Base-by-base conservation (phyloP, 2,113 vertebrate genomes). In the Pelusios castaneus region DNA sequence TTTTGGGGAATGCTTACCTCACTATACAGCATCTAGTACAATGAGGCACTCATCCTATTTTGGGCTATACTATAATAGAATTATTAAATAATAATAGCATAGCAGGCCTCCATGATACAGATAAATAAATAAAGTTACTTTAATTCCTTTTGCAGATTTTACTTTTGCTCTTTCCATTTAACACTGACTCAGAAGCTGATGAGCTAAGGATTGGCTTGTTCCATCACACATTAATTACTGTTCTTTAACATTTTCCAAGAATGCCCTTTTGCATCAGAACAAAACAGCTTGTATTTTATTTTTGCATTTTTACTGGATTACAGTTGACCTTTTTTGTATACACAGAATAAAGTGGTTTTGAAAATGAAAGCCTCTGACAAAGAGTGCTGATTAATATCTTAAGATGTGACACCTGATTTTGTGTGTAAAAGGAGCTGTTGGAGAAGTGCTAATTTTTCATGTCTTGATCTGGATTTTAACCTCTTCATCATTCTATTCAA, bases 11-110 rank as follows among this genome's bases (percentile, higher is more conserved):
- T 70, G 63, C 8, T 38, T 70, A 38, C 16, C 8, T 70, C 63
- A 38, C 19, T n/a, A 31, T 67, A 67, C 31, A 67, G 34, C 54
- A n/a, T 29, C n/a, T 31, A 43, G 38, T 81, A 81, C 41, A 56
- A 45, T 81, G 25, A 81, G 16, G 27, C n/a, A 81, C 14, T 5
- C 5, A 45, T 55, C 34, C 47, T 22, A 29, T 6, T 38, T 34
- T 43, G 83, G 27, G 21, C 70, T 9, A 14, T 63, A 34, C 16
- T 0, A 0, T 51, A 82, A 85, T 0, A 11, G 41, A 78, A 2
- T 7, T 82, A 49, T 55, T 81, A 55, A 83, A 67, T 83, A 60
- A 45, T 38, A 67, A 79, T 19, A 85, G 29, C 22, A 92, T 11
- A 81, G 58, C 27, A 88, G 87, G 6, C 0, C 87, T 1, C 85